Percentiles rank a stretch among this genome's conserved stretches.
Evolutionary conservation across 2,888 invertebrate genomes (phyloP).

Genomic region (Bruchidius siliquastri): DNA sequence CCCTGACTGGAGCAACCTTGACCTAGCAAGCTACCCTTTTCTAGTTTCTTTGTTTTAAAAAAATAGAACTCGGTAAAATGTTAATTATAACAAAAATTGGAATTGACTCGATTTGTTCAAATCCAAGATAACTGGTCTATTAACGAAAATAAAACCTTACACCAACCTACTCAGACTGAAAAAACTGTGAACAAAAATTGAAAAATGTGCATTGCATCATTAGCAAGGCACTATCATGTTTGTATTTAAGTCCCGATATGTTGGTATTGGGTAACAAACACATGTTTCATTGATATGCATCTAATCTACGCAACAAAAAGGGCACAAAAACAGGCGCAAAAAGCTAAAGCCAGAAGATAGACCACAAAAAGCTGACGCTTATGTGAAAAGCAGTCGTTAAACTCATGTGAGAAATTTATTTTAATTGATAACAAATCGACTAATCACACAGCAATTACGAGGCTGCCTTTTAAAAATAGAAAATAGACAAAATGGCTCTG

Average conservation of each 20-base stretch:
- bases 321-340: background rate
- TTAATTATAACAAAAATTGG: too few species aligned
- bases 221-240: background rate
- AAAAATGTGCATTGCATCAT: background rate
- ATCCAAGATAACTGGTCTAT: background rate
- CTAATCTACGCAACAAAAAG: background rate
- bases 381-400: background rate
- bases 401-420: background rate
- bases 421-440: background rate
- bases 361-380: background rate
- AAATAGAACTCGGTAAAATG: too few species aligned
- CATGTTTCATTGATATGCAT: background rate
- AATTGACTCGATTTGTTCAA: background rate
- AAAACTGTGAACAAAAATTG: background rate
- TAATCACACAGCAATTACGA: background rate
- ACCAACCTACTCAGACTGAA: background rate
- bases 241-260: background rate
- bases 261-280: background rate
- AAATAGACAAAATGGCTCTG: slow-evolving; percentile 30
- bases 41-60: background rate
- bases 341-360: background rate
- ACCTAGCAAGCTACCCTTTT: background rate
- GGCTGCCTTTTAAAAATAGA: background rate
- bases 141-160: background rate
- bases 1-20: background rate